Base-by-base conservation (phyloP, 2,797 vertebrate genomes). In the Pangasius djambal region DNA sequence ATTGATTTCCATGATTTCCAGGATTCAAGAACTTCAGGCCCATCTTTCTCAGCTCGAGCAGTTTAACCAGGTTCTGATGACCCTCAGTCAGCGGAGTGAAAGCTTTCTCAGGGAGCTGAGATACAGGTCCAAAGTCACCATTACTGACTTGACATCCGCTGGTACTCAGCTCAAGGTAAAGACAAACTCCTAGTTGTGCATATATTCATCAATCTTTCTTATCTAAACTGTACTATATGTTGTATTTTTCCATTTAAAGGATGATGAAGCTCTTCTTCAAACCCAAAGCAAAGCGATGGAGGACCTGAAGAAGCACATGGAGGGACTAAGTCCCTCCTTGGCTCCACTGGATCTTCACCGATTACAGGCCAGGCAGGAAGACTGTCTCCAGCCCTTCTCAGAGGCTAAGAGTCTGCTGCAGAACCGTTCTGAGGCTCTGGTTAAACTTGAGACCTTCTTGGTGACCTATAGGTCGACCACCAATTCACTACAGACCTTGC, bases 71-170 rank as follows among this genome's bases (percentile, higher is more conserved):
- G 91, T 95, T 15, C 94, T 98, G 65, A 93, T 97, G 83, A 93
- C 93, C 59, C 95, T 99, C 92, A 97, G 96, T 57, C 95, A 97
- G 77, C 98, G 96, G 96, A 98, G 97, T 92, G 98, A 98, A 92
- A 95, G 95, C 91, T 97, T 99, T 90, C 96, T 98, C 88, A 95
- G 94, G 87, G 95, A 95, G 86, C 93, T 99, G 86, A 97, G 98
- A 91, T 93, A 91, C 34, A 96, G 97, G 79, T 97, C 97, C 78
- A 97, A 97, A 93, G 96, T 99, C 91, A 96, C 94, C 88, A 92
- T 97, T 40, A 90, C 90, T 52, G 96, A 98, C 93, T 95, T 97
- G 75, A 94, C 96, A 2, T 88, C 94, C 88, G 94, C 97, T 91
- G 67, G 95, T 61, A 91, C 93, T 83, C 94, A 96, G 86, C 95